These are phyloP conservation scores for Caenorhabditis sp. DNA, from an alignment of 2,888 invertebrate species.

Conservation along the genomic window DNA sequence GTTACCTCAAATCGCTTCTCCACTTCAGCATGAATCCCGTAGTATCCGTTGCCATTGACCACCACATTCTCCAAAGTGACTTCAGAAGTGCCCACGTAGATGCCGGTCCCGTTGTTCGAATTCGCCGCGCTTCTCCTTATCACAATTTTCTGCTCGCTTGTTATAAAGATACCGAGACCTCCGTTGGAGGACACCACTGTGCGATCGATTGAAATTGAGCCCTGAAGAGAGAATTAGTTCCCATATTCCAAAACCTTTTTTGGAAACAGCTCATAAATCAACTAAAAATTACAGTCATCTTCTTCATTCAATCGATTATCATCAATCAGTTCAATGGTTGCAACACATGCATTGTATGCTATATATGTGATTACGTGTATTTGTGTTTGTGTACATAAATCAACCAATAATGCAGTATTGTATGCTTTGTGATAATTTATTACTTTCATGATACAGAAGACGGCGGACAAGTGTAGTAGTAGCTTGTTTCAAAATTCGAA, in stretches of 20 bases:
- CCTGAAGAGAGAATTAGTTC: no score
- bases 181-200: conserved; percentile 39
- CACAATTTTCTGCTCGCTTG: conserved; percentile 7
- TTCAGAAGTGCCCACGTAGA: conserved; percentile 38
- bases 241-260: no score
- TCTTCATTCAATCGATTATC: not conserved
- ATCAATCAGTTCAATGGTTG: not conserved
- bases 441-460: no score
- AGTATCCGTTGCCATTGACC: conserved; percentile 42
- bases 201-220: conserved; percentile 35
- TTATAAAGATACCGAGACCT: conserved; percentile 34
- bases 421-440: no score
- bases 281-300: not conserved
- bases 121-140: conserved; percentile 20
- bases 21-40: conserved; percentile 46
- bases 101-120: conserved; percentile 51
- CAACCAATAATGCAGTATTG: conserved; percentile 47
- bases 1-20: conserved; percentile 34
- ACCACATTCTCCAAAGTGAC: conserved; percentile 36
- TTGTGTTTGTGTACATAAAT: conserved; percentile 40
- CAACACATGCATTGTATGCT: conserved; percentile 6
- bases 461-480: no score
- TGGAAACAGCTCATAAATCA: no score
- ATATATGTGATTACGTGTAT: not conserved
- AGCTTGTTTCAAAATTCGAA: no score